A percentile compares a stretch with the other conserved stretches of the same genome.
Evolutionary conservation across 64 coral and sea anemone genomes (phyloP).

Genomic region (Cladopsammia gracilis): DNA sequence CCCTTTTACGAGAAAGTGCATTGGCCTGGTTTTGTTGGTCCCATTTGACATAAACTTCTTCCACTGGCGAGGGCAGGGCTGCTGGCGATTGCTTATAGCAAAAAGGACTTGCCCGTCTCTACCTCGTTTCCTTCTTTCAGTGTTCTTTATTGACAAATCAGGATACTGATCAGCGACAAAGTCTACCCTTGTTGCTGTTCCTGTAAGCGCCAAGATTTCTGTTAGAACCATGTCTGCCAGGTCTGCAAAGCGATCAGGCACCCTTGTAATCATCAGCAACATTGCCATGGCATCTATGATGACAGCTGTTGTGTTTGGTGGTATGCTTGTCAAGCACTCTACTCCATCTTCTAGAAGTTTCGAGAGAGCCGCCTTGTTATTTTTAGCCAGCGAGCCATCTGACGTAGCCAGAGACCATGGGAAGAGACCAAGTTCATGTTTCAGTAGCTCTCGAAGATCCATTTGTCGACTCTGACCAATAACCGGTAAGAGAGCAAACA

Average conservation of each 20-base stretch:
- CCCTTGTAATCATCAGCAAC: constrained; percentile 42
- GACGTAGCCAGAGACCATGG: constrained; percentile 70
- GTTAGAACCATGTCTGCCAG: constrained; percentile 62
- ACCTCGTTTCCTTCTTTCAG: constrained; percentile 69
- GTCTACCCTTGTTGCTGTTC: constrained; percentile 73
- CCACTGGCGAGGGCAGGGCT: constrained; percentile 65
- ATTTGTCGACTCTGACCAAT: constrained; percentile 3
- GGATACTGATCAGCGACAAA: constrained; percentile 79
- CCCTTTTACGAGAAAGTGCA: constrained; percentile 46
- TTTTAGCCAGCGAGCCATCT: constrained; percentile 60
- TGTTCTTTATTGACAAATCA: constrained; percentile 72
- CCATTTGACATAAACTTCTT: constrained; percentile 37
- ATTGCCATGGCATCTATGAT: constrained; percentile 79
- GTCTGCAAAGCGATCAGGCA: constrained; percentile 69
- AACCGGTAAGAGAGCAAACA: constrained; percentile 19
- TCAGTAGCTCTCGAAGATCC: constrained; percentile 54
- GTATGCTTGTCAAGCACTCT: constrained; percentile 53
- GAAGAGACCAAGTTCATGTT: constrained; percentile 48
- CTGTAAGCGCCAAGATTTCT: constrained; percentile 48
- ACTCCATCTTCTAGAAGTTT: constrained; percentile 67
- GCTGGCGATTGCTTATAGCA: constrained; percentile 57
- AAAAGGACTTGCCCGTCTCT: constrained; percentile 44
- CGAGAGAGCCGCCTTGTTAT: constrained; percentile 43
- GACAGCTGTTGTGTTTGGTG: constrained; percentile 53
- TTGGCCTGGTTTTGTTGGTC: constrained; percentile 8